These are phyloP conservation scores for Callinectes sapidus DNA, from an alignment of 2,888 invertebrate species.

Conservation along the genomic window DNA sequence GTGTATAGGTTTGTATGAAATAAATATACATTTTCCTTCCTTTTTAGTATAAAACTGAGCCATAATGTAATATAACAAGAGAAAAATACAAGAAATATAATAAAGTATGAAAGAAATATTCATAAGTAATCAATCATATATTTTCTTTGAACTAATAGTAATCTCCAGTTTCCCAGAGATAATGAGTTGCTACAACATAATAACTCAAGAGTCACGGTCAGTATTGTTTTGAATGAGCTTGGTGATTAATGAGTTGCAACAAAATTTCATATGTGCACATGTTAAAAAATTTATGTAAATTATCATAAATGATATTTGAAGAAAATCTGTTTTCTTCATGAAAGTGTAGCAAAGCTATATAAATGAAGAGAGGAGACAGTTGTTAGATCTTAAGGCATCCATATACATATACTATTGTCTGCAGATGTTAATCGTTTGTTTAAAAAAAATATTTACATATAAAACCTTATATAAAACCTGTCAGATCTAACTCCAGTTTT, in stretches of 20 bases:
- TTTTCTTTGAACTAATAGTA: neutral
- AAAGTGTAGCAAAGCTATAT: neutral
- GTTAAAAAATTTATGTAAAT: neutral
- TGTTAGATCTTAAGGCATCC: neutral
- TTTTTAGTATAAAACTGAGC: too few species aligned
- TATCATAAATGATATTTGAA: neutral
- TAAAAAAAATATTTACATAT: neutral
- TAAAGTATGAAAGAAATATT: neutral
- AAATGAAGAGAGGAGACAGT: neutral
- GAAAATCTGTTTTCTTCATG: neutral
- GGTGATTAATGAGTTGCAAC: neutral
- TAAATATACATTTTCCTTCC: too few species aligned
- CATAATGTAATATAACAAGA: too few species aligned
- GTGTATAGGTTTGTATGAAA: too few species aligned
- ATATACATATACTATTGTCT: neutral
- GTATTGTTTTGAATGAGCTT: neutral
- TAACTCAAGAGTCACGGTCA: neutral
- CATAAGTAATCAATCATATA: neutral
- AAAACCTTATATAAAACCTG: slow-evolving; percentile 8
- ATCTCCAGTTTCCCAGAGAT: slow-evolving; percentile 9
- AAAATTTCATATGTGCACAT: neutral
- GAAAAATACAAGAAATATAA: neutral
- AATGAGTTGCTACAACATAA: neutral
- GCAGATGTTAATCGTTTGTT: neutral
- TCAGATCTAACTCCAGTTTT: slow-evolving; percentile 11